Conservation (phyloP, 1,140 invertebrate genomes). For the Diploscapter pachys region DNA sequence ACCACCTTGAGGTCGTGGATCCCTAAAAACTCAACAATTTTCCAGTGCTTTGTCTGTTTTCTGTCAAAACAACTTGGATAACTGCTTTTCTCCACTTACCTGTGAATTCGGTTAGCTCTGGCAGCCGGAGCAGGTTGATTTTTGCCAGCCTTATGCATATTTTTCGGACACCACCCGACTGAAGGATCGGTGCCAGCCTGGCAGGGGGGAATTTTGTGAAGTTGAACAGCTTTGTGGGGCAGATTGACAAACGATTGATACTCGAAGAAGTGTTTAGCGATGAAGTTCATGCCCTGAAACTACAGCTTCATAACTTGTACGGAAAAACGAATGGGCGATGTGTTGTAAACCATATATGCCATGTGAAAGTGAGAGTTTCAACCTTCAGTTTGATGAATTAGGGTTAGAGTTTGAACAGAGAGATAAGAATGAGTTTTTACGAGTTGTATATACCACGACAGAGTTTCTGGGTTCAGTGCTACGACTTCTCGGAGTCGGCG, state of each 20-base stretch:
- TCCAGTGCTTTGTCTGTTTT: too few species aligned
- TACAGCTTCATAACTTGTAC: not conserved
- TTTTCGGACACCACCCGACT: slow-evolving; percentile 54
- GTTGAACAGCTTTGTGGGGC: slow-evolving; percentile 55
- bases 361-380: too few species aligned
- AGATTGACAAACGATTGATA: slow-evolving; percentile 58
- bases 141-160: slow-evolving; percentile 50
- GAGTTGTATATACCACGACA: too few species aligned
- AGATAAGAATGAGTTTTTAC: too few species aligned
- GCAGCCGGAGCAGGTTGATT: slow-evolving; percentile 53
- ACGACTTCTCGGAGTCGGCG: too few species aligned
- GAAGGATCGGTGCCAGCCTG: slow-evolving; percentile 52
- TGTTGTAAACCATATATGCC: too few species aligned
- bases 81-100: not conserved
- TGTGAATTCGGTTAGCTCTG: slow-evolving; percentile 47
- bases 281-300: slow-evolving; percentile 52
- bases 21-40: slow-evolving; percentile 4
- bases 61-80: not conserved
- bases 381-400: too few species aligned
- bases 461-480: too few species aligned
- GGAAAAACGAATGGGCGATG: too few species aligned
- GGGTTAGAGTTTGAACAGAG: too few species aligned
- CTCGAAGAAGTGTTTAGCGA: slow-evolving; percentile 58
- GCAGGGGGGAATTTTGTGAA: slow-evolving; percentile 52
- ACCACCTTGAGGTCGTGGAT: slow-evolving; percentile 35